Base-by-base conservation (phyloP, 2,113 vertebrate genomes). In the Euleptes europaea region DNA sequence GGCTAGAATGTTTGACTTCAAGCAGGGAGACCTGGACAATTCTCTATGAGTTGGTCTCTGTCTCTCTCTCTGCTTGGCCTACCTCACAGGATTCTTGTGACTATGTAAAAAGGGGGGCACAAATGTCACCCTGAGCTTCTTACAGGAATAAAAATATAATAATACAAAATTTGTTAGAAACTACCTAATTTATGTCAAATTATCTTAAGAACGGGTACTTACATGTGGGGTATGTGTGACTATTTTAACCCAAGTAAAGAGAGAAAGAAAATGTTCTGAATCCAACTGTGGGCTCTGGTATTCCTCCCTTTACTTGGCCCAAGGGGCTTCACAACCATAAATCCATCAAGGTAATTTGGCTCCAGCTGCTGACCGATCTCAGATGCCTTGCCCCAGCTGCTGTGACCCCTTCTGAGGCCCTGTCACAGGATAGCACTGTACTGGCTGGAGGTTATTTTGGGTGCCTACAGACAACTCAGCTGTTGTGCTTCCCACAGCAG, bases 391-490 rank as follows among this genome's bases (percentile, higher is more conserved):
- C 6, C 38, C 85, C 71, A 69, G 72, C 71, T 74, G 79, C 47
- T 81, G 60, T 57, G 71, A 44, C 78, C 72, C 26, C 35, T 76
- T 44, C 40, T 35, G 60, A 69, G 70, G 44, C 78, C 57, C 88
- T 85, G 91, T 87, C 72, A 91, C 31, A 79, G 89, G 90, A 93
- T 92, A 88, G 82, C 79, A 85, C 35, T 66, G 21, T 80, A 84
- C 75, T 80, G 77, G 0, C 1, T 11, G 65, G 71, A 63, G 69
- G 89, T 86, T 94, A 93, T 94, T 93, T 93, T 91, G 89, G 87
- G 90, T 88, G 87, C 84, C 23, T 54, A 40, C 21, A 86, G 60
- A 60, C 83, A 78, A 76, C 69, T 83, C 91, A 93, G 93, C 93
- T 94, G 93, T 91, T 85, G 0, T 70, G 40, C 7, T 89, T 9